Percentiles rank a stretch among this genome's conserved stretches.
Conservation (phyloP, 2,113 vertebrate genomes). For the Columba livia region DNA sequence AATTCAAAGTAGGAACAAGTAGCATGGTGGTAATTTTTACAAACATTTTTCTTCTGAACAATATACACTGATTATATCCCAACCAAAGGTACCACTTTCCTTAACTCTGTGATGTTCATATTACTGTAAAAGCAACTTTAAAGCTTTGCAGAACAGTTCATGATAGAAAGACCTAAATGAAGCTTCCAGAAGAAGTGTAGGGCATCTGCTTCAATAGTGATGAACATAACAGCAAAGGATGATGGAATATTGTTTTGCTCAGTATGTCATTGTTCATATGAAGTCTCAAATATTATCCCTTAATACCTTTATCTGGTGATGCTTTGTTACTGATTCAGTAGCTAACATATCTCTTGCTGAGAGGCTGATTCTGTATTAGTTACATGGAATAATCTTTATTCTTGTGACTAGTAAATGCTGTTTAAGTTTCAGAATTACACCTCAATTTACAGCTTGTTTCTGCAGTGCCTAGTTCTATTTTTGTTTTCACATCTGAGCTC, state of each 20-base stretch:
- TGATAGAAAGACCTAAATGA: background rate
- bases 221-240: background rate
- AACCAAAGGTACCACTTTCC: background rate
- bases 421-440: background rate
- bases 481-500: background rate
- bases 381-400: background rate
- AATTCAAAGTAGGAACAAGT: background rate
- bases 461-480: background rate
- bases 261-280: background rate
- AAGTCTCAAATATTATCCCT: background rate
- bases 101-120: background rate
- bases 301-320: background rate
- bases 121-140: background rate
- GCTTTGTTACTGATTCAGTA: background rate
- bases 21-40: fast-evolving
- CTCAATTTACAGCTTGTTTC: background rate
- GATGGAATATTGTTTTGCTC: background rate
- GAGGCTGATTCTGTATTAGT: background rate
- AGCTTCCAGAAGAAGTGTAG: background rate
- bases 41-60: background rate
- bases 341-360: background rate
- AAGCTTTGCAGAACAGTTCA: background rate
- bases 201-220: background rate
- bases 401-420: background rate
- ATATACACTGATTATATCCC: background rate